Evolutionary conservation across 2,888 invertebrate genomes (phyloP), one percentile per base, ranked within the genome.

Genomic region (Merodon equestris): DNA sequence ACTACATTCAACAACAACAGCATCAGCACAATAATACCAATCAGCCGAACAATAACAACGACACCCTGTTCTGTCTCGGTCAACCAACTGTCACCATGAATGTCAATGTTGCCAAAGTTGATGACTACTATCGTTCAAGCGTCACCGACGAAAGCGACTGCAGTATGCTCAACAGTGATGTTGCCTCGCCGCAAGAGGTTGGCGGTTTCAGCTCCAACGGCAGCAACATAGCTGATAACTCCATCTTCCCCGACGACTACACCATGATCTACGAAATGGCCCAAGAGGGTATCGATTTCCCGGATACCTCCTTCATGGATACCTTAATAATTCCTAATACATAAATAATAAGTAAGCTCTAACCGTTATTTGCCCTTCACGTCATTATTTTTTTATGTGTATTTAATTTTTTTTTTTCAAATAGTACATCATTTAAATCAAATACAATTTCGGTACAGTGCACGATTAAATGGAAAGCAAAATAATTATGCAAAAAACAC

Each of bases 51-150:
- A 34, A 38, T 15, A 61, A 27, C 36, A 53, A 53, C 38, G 38
- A 48, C 27, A 50, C 15, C 48, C 71, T 54, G 7, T 27, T 27
- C 27, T 27, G 27, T 27, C 27, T 27, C 27, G 27, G 7, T 27
- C 27, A 27, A 7, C 27, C 27, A 64, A 87, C 84, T 13, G 85
- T 87, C 36, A 88, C 86, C 17, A 87, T 87, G 87, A 87, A 86
- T 74, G 86, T 87, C 73, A 87, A 84, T 82, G 86, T 87, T 73
- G 85, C 85, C 68, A 87, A 86, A 75, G 72, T 82, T 38, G 82
- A 82, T 53, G 82, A 82, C 36, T 84, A 82, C 47, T 83, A 83
- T 68, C 58, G 74, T 73, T 85, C 84, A 40, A 82, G 85, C 82
- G 81, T 83, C 71, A 84, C 83, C 63, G 86, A 83, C 81, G 87